Evolutionary conservation across 2,888 invertebrate genomes (phyloP).

Genomic region (Tuberolachnus salignus): DNA sequence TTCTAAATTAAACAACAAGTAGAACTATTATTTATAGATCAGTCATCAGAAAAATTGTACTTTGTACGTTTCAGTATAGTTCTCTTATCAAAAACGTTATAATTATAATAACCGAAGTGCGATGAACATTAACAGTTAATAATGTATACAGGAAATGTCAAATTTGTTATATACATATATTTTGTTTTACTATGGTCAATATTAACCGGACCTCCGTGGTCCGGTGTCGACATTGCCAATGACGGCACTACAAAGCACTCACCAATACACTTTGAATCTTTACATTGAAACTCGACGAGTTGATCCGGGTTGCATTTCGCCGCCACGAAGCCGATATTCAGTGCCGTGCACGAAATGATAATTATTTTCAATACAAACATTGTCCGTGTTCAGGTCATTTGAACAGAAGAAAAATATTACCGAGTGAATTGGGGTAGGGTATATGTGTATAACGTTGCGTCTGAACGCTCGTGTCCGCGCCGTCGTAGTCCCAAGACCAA

Average conservation of each 20-base stretch:
- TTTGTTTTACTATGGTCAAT: too few species aligned
- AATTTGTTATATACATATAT: too few species aligned
- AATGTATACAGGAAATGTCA: too few species aligned
- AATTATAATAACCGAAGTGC: too few species aligned
- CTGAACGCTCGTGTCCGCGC: neutral
- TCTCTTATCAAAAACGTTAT: too few species aligned
- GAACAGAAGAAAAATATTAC: neutral
- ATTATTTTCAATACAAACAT: conserved; percentile 40
- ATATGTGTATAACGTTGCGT: neutral
- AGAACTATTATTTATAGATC: too few species aligned
- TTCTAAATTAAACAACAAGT: too few species aligned
- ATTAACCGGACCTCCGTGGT: too few species aligned
- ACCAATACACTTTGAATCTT: conserved; percentile 3
- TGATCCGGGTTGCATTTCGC: neutral
- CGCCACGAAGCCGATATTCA: neutral
- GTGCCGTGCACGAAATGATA: neutral
- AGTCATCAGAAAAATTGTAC: too few species aligned
- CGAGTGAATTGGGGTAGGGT: neutral
- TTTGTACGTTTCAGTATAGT: too few species aligned
- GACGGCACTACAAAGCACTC: neutral
- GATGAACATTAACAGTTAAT: too few species aligned
- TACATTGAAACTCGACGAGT: conserved; percentile 1
- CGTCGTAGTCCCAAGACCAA: neutral
- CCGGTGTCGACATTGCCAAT: too few species aligned
- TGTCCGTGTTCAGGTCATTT: conserved; percentile 16